phyloP scores from a whole-genome alignment of 2,888 invertebrate genomes.

The Alentia gelatinosa region DNA sequence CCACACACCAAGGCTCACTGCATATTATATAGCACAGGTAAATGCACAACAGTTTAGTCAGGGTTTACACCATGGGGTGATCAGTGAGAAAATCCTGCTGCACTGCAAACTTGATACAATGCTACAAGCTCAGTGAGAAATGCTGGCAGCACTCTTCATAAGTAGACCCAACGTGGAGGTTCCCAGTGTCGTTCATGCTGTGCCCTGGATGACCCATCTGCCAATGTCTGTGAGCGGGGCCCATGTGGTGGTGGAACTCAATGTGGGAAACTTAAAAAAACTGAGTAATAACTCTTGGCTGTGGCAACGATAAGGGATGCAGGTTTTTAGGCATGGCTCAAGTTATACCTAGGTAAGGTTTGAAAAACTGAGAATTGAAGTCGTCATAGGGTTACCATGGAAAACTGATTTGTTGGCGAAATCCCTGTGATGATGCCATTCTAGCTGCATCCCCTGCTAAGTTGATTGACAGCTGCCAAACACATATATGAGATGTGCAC shows the following conservation, averaged over 20 bases:
- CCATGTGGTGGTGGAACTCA: constrained; percentile 15
- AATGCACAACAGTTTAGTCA: no score
- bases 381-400: no score
- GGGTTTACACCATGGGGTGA: background rate
- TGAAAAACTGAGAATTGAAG: no score
- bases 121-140: background rate
- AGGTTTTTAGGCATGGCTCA: background rate
- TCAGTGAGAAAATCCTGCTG: no score
- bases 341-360: background rate
- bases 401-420: no score
- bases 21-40: no score
- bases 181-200: background rate
- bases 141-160: background rate
- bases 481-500: no score
- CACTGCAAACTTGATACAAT: background rate
- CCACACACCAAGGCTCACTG: no score
- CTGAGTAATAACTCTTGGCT: background rate
- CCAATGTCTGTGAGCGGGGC: background rate
- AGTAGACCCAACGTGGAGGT: no score
- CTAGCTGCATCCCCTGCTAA: no score
- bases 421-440: no score
- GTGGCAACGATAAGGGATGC: background rate
- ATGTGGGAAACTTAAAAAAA: constrained; percentile 33
- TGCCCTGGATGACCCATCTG: background rate
- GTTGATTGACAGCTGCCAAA: no score